Base-by-base conservation (phyloP, 2,113 vertebrate genomes). In the Bubo blakistoni region DNA sequence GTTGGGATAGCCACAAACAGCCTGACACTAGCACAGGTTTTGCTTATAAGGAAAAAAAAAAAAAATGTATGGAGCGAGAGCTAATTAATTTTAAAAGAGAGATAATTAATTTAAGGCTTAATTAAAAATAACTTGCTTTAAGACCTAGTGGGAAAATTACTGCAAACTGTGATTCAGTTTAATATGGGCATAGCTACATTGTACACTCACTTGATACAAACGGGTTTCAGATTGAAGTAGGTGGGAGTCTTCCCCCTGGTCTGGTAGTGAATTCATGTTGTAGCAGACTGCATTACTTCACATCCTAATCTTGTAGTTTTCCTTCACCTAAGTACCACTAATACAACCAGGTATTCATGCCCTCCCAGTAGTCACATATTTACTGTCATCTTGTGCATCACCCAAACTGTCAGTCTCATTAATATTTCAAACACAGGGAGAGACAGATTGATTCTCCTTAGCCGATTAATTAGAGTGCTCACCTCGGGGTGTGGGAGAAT, bases 61-160 rank as follows among this genome's bases (percentile, higher is more conserved):
- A 15, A 55, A 55, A 34, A 69, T 8, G 7, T 13, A 91, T 27
- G 14, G 25, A 81, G 10, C 1, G 4, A 82, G 13, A 80, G 5
- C 24, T 55, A 82, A 92, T 71, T 91, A 66, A 84, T 94, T 85
- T 94, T 74, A 66, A 63, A 40, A 84, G 52, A 42, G 12, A 82
- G 38, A 20, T 74, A 89, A 81, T 91, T 92, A 85, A 84, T 93
- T 88, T 79, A 65, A 77, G 40, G 7, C 21, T 93, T 96, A 93
- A 88, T 85, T 90, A 88, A 93, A 92, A 93, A 80, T 88, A 84
- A 49, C 74, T 21, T 83, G 34, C 71, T 95, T 79, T 82, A 95
- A 86, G 42, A 36, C 36, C 89, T 81, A 81, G 59, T 63, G 66
- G 87, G 66, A 85, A 89, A 95, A 96, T 92, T n/a, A 65, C 54